These are phyloP conservation scores for Drosophila guanche DNA, from an alignment of 1,140 invertebrate genomes.

Conservation along the genomic window DNA sequence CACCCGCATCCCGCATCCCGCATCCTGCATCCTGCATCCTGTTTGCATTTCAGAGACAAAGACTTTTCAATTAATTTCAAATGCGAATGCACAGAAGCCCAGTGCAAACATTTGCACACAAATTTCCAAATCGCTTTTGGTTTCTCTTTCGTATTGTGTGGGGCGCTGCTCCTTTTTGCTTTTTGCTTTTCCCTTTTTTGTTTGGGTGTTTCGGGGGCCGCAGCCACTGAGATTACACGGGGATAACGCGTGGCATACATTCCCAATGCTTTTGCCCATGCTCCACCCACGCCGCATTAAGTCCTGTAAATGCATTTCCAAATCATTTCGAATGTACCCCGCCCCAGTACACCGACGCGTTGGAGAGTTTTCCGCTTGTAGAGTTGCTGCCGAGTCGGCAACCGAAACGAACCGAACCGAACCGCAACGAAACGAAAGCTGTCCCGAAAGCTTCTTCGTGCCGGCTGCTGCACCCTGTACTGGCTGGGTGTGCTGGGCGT, in stretches of 20 bases:
- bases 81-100: slow-evolving; percentile 54
- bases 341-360: background rate
- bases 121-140: slow-evolving; percentile 50
- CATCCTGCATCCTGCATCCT: slow-evolving; percentile 6
- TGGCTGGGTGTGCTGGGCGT: no score
- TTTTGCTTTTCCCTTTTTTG: no score
- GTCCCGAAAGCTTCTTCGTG: slow-evolving; percentile 13
- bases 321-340: slow-evolving; percentile 33
- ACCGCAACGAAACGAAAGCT: background rate
- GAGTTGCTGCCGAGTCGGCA: slow-evolving; percentile 25
- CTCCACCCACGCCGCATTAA: slow-evolving; percentile 1
- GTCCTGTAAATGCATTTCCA: slow-evolving; percentile 51
- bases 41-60: slow-evolving; percentile 33
- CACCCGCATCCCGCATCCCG: slow-evolving; percentile 4
- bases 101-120: slow-evolving; percentile 53
- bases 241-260: slow-evolving; percentile 45
- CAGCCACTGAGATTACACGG: slow-evolving; percentile 54
- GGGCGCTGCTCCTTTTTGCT: background rate
- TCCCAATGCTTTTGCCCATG: background rate
- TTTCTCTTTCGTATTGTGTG: background rate
- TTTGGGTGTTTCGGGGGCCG: slow-evolving; percentile 15
- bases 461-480: no score
- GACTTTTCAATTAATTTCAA: slow-evolving; percentile 56
- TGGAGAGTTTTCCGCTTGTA: slow-evolving; percentile 23
- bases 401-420: background rate